phyloP scores from a whole-genome alignment of 2,888 invertebrate species.

The Xestia sexstrigata region DNA sequence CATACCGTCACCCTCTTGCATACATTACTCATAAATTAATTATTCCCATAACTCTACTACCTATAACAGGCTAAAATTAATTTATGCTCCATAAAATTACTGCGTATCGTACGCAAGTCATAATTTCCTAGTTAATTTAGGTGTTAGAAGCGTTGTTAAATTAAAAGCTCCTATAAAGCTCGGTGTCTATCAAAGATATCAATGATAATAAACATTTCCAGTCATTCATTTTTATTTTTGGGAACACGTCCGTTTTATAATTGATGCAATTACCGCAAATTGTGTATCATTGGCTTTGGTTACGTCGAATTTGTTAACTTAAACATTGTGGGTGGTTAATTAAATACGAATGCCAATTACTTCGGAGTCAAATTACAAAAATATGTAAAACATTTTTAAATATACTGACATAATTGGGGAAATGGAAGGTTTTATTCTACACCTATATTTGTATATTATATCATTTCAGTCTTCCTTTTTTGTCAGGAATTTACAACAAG shows the following conservation, averaged over 20 bases:
- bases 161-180: conserved; percentile 41
- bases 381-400: not conserved
- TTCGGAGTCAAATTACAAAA: not conserved
- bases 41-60: conserved; percentile 65
- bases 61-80: conserved; percentile 78
- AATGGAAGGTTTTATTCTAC: not conserved
- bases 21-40: conserved; percentile 85
- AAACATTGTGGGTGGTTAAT: conserved; percentile 10
- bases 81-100: conserved; percentile 81
- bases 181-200: conserved; percentile 27
- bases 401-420: not conserved
- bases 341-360: conserved; percentile 18
- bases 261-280: conserved; percentile 42
- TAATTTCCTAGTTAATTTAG: conserved; percentile 64
- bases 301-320: conserved; percentile 7
- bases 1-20: conserved; percentile 74
- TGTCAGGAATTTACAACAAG: not conserved
- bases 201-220: conserved; percentile 52
- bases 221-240: conserved; percentile 39
- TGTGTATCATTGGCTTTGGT: conserved; percentile 36
- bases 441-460: not conserved
- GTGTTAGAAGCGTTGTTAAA: conserved; percentile 34
- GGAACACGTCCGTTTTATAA: conserved; percentile 25
- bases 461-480: too few relatives aligned
- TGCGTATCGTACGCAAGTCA: conserved; percentile 67